Base-by-base conservation (phyloP, 2,113 vertebrate genomes). In the Nerophis ophidion region DNA sequence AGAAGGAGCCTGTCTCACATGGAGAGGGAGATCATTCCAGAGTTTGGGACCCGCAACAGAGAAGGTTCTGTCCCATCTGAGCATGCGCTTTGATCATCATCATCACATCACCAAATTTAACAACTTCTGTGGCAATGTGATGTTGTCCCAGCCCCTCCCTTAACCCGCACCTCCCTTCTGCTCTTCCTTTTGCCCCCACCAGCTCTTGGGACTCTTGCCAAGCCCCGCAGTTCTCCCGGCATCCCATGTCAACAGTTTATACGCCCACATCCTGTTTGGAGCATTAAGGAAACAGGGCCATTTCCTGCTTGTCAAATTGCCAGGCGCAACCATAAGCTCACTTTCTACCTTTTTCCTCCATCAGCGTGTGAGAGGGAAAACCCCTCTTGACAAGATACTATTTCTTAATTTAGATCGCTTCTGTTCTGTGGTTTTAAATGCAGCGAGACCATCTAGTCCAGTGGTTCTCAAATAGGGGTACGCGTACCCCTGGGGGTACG, bases 181-280 rank as follows among this genome's bases (percentile, higher is more conserved):
- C 57, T 52, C 48, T 45, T 38, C 5, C 53, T 35, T 46, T 57
- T 46, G 26, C 45, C 55, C 59, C 26, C 49, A 48, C n/a, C 59
- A 51, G 33, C 53, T 48, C 71, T 47, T 75, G 87, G 80, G 86
- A 78, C 65, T 56, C 10, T 19, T 61, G 80, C 87, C 86, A 89
- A 81, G 67, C 59, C 76, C 82, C 61, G 40, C 44, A 80, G 85
- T 70, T 78, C 72, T 76, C 64, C 70, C 62, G 82, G 86, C 87
- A 84, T 80, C 83, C 75, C 75, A 75, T 89, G 86, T 90, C 90
- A 87, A 88, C 86, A 89, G 84, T 90, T 91, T 90, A 91, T 86
- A 89, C 82, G 67, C 83, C 78, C 79, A 87, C 89, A 90, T 91
- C 90, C 89, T 90, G 88, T 90, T 89, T 89, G 84, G 76, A 88